Evolutionary conservation across 2,113 vertebrate species (phyloP), one percentile per base, ranked within the genome.

Genomic region (Crotophaga sulcirostris): DNA sequence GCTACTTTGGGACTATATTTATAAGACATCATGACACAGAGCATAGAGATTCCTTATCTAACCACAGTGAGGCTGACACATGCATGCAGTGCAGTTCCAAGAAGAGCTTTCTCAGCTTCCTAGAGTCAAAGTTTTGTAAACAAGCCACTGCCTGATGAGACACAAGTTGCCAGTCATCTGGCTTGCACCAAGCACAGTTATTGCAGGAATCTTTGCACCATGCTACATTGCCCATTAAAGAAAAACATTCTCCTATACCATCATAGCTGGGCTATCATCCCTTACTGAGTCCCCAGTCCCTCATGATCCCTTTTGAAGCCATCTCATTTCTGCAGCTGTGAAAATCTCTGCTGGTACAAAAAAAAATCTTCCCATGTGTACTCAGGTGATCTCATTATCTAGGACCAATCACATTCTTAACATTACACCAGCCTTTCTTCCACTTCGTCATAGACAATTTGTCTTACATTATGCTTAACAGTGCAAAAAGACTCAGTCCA

Each of bases 101-200:
- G 52, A 80, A 79, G 59, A 11, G 28, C 17, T 55, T 34, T 1
- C 38, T 80, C 63, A 54, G 2, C 4, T 67, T 92, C 49, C 49
- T 36, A 11, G 38, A n/a, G 11, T 18, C 63, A 74, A 68, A 86
- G n/a, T 19, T 36, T 9, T 24, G 11, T 16, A 26, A 87, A 67
- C 10, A 66, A 77, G 28, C n/a, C 25, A 3, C 15, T 49, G 36
- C 11, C 36, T 59, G 9, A n/a, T 31, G 49, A 24, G 31, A 69
- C 25, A 18, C 0, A 0, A 1, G 4, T 13, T 3, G 0, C 14
- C 47, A 68, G 38, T 34, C 63, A 31, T 54, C 58, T n/a, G n/a
- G 11, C 28, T 73, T 49, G 14, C 14, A 8, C n/a, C 18, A 15
- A 69, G 29, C 24, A 16, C 5, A 3, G 11, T 12, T 54, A 16